Evolutionary conservation across 2,797 vertebrate genomes (phyloP), one percentile per base, ranked within the genome.

Genomic region (Tokudaia tokunoshimensis): DNA sequence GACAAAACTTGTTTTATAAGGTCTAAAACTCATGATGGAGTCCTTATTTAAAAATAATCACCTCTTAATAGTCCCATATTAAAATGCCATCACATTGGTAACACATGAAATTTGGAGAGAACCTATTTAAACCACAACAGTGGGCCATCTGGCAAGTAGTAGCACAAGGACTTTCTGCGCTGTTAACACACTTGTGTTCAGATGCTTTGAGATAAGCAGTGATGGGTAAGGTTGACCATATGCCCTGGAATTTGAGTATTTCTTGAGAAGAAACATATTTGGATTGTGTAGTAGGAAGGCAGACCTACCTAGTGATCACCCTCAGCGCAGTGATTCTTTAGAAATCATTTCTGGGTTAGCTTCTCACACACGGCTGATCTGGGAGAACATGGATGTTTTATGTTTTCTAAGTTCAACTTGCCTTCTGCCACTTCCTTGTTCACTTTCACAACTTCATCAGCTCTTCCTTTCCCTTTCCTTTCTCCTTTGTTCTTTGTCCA

Each of bases 401-500:
- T 74, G 47, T 94, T 92, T 94, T 82, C 61, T 84, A 93, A 82
- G 83, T 57, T 78, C 93, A 95, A 34, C 47, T 86, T 93, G 85
- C 61, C 37, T 75, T 47, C 61, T 86, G 76, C 20, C 86, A 24
- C 50, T 70, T 52, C 57, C 22, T 78, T 26, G 11, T 61, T 74
- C 37, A 87, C 78, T 29, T 55, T 10, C 52, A 92, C 50, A 44
- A 67, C 10, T 12, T 84, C 17, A 20, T 76, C 47, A 57, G 65
- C 24, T 11, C 19, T 61, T 70, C 55, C 15, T 80, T 79, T 61
- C 22, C 41, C 11, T 75, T 83, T 91, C 63, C 47, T 87, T 31
- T 59, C 24, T 67, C 6, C 24, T 29, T 86, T 34, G 20, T 78
- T 26, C 31, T 63, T 44, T 83, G 37, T 65, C 26, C 34, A 63